Conservation (phyloP, 1,140 invertebrate genomes). For the Nasonia vitripennis region DNA sequence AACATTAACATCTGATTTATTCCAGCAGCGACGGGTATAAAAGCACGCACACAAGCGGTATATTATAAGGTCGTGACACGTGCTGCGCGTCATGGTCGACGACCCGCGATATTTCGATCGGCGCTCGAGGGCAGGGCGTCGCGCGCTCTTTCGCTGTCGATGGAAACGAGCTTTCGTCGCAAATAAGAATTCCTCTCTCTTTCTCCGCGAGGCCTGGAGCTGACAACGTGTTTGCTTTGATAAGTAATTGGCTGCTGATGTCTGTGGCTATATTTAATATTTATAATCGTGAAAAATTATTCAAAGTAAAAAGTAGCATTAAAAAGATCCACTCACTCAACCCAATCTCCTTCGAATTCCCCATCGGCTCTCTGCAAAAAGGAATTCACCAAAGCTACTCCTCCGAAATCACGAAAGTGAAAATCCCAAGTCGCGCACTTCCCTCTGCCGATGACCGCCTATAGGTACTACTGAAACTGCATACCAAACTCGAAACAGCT, state of each 20-base stretch:
- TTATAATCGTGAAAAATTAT: too few relatives aligned
- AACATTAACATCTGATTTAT: background rate
- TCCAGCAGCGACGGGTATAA: background rate
- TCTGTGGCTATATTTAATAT: too few relatives aligned
- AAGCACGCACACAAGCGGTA: too few relatives aligned
- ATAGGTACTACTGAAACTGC: background rate
- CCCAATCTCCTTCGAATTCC: background rate
- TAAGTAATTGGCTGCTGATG: background rate
- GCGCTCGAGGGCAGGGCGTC: background rate
- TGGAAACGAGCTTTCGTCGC: constrained; percentile 3
- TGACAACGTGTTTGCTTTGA: background rate
- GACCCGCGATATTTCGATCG: constrained; percentile 18
- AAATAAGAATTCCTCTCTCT: constrained; percentile 1
- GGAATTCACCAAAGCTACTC: background rate
- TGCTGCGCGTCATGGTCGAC: background rate
- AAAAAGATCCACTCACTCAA: too few relatives aligned
- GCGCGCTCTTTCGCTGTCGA: background rate
- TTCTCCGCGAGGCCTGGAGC: background rate
- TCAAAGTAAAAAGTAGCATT: too few relatives aligned
- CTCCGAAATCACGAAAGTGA: background rate
- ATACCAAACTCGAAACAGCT: constrained; percentile 10
- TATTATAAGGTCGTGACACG: background rate
- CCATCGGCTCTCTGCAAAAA: background rate
- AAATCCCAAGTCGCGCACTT: background rate
- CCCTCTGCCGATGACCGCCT: background rate